Conservation (phyloP, 30 jellyfish, hydroid and myxozoan genomes). For the Aurelia aurita region DNA sequence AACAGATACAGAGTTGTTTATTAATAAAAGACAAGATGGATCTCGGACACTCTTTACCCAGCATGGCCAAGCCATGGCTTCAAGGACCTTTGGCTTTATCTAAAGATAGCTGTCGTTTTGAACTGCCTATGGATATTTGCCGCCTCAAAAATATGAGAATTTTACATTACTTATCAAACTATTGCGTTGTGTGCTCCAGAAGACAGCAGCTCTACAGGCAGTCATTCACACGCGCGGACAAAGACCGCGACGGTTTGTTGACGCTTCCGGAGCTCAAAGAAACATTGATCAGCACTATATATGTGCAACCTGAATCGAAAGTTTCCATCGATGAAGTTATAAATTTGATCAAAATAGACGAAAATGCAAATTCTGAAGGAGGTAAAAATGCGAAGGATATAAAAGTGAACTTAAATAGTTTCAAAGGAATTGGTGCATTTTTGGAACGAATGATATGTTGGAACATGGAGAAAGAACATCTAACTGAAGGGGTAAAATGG, state of each 20-base stretch:
- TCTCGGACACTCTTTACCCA: slow-evolving; percentile 23
- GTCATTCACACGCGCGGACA: slow-evolving; percentile 60
- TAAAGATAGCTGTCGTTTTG: slow-evolving; percentile 79
- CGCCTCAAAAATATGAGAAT: slow-evolving; percentile 35
- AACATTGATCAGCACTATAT: slow-evolving; percentile 45
- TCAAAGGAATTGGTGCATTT: slow-evolving; percentile 72
- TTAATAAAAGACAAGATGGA: slow-evolving; percentile 29
- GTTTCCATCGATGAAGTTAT: slow-evolving; percentile 39
- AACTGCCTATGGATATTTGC: slow-evolving; percentile 75
- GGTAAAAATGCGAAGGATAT: slow-evolving; percentile 14
- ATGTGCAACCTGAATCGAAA: slow-evolving; percentile 68
- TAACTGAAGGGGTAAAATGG: slow-evolving; percentile 37
- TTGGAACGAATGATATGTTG: slow-evolving; percentile 70
- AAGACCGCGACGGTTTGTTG: slow-evolving; percentile 64
- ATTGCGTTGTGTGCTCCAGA: slow-evolving; percentile 75
- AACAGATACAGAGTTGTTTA: too few species aligned
- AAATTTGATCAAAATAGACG: slow-evolving; percentile 17
- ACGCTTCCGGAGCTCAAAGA: slow-evolving; percentile 51
- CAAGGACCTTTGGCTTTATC: slow-evolving; percentile 83
- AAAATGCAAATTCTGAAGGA: background rate
- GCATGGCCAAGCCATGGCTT: slow-evolving; percentile 79
- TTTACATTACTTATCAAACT: slow-evolving; percentile 36
- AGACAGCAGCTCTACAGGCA: slow-evolving; percentile 69
- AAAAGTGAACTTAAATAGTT: slow-evolving; percentile 20
- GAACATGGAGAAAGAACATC: slow-evolving; percentile 32